Evolutionary conservation across 2,888 invertebrate species (phyloP).

Genomic region (Morpho deidamia): DNA sequence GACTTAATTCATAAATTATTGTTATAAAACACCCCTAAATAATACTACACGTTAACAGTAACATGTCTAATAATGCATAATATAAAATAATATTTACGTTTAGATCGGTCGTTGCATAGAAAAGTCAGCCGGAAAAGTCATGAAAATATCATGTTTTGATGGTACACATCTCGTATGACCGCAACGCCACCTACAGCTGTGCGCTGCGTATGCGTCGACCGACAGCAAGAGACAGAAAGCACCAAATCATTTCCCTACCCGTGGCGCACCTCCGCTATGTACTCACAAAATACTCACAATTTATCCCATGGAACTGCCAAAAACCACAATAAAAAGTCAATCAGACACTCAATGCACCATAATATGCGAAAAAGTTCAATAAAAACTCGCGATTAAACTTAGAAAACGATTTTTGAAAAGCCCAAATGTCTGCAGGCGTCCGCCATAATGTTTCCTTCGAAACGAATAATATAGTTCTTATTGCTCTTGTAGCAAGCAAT

Average conservation of each 20-base stretch:
- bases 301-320: constrained; percentile 68
- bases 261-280: constrained; percentile 78
- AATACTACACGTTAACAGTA: constrained; percentile 20
- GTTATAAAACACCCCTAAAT: constrained; percentile 24
- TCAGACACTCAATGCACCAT: constrained; percentile 71
- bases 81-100: constrained; percentile 36
- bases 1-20: constrained; percentile 49
- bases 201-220: constrained; percentile 74
- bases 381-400: constrained; percentile 76
- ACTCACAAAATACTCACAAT: constrained; percentile 75
- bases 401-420: constrained; percentile 79
- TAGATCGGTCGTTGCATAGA: constrained; percentile 47
- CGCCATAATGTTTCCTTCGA: constrained; percentile 80
- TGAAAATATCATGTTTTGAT: constrained; percentile 76
- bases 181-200: constrained; percentile 78
- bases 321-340: constrained; percentile 73
- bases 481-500: constrained; percentile 76
- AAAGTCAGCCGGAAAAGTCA: constrained; percentile 74
- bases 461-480: constrained; percentile 80
- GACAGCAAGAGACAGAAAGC: constrained; percentile 67
- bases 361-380: constrained; percentile 79
- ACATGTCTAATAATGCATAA: constrained; percentile 24
- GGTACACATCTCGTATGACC: constrained; percentile 52
- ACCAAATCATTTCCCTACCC: constrained; percentile 80
- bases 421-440: constrained; percentile 77